phyloP scores from a whole-genome alignment of 2,113 vertebrate species.

The Hydrolagus affinis region DNA sequence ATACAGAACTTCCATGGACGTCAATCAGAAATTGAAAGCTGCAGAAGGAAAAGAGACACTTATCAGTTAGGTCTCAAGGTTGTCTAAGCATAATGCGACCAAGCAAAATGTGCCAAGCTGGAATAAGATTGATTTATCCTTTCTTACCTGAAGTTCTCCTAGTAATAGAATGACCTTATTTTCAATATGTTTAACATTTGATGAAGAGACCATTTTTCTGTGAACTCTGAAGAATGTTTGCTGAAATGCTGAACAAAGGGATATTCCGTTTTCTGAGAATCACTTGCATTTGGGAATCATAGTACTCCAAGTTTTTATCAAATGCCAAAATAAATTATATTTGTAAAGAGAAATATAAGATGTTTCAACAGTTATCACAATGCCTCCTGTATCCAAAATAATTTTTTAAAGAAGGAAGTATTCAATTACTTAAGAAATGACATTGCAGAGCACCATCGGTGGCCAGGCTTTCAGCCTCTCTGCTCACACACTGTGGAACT shows the following conservation, averaged over 20 bases:
- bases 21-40: not conserved
- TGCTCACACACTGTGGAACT: too few relatives aligned
- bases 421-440: not conserved
- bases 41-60: slow-evolving; percentile 6
- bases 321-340: not conserved
- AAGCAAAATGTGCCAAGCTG: not conserved
- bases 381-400: not conserved
- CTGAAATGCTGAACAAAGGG: not conserved
- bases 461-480: too few relatives aligned
- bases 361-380: not conserved
- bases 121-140: not conserved
- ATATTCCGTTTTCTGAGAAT: too few relatives aligned
- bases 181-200: slow-evolving; percentile 1
- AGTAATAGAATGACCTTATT: not conserved
- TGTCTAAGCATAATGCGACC: not conserved
- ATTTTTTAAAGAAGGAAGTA: not conserved
- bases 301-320: too few relatives aligned
- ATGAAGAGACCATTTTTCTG: not conserved
- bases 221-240: not conserved
- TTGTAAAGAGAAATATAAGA: not conserved
- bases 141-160: slow-evolving; percentile 6
- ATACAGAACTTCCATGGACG: not conserved
- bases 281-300: too few relatives aligned
- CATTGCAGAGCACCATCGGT: not conserved
- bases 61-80: slow-evolving; percentile 15